Evolutionary conservation across 2,113 vertebrate species (phyloP).

Genomic region (Corapipo altera): DNA sequence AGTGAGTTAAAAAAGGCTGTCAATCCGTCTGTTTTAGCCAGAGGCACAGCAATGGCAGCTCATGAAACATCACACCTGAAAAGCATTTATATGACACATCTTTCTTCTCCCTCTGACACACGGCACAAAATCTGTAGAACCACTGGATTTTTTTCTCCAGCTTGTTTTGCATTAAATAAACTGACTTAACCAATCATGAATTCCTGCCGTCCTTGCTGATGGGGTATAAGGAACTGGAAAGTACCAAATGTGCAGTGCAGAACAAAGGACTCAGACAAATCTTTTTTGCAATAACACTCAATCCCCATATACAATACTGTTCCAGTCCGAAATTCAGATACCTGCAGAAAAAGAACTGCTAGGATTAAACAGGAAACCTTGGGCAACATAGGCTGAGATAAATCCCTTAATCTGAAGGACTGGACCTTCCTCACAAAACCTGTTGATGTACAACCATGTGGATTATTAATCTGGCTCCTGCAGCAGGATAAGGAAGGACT

Average conservation of each 20-base stretch:
- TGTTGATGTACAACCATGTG: too few species aligned
- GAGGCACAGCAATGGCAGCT: constrained; percentile 9
- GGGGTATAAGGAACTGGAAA: not conserved
- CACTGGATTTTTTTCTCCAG: not conserved
- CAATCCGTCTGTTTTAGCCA: not conserved
- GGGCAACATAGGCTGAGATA: too few species aligned
- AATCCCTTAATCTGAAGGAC: too few species aligned
- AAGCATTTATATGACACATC: not conserved
- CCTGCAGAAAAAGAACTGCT: too few species aligned
- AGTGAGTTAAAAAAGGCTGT: not conserved
- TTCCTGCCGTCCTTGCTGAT: not conserved
- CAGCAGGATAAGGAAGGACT: too few species aligned
- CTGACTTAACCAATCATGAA: not conserved
- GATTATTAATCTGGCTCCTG: too few species aligned
- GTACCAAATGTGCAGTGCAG: not conserved
- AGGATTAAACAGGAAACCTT: too few species aligned
- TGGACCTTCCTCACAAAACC: too few species aligned
- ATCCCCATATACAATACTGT: not conserved
- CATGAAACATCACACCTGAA: not conserved
- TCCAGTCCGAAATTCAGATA: too few species aligned
- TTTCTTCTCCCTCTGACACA: not conserved
- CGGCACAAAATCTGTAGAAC: not conserved
- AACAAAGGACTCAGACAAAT: not conserved
- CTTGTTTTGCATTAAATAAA: not conserved
- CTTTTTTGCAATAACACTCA: not conserved